phyloP scores from a whole-genome alignment of 2,797 vertebrate species.

The Synaphobranchus kaupii region DNA sequence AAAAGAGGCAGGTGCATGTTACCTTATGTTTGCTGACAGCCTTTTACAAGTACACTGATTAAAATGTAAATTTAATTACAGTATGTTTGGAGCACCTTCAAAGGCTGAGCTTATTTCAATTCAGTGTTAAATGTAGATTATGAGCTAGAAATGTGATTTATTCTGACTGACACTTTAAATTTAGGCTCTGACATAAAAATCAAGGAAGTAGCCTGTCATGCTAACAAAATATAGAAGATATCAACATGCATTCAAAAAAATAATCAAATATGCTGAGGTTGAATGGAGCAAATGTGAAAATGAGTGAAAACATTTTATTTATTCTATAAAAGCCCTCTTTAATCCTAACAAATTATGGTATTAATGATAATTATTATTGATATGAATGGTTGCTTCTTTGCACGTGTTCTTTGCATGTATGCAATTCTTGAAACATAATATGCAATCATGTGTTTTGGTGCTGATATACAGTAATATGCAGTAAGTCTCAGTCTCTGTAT shows the following conservation, averaged over 20 bases:
- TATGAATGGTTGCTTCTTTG: not conserved
- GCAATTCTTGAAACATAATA: too few species aligned
- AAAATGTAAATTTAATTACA: slow-evolving; percentile 1
- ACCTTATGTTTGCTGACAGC: not conserved
- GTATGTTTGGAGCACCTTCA: not conserved
- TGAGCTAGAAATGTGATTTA: not conserved
- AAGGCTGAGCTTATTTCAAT: not conserved
- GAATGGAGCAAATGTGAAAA: not conserved
- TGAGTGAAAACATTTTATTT: not conserved
- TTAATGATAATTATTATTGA: too few species aligned
- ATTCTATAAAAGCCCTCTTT: too few species aligned
- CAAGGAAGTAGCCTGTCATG: not conserved
- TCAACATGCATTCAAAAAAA: not conserved
- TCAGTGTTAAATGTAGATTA: not conserved
- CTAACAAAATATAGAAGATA: not conserved
- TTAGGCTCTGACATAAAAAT: not conserved
- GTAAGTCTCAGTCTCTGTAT: too few species aligned
- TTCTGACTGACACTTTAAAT: not conserved
- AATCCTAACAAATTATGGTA: too few species aligned
- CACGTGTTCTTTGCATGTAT: too few species aligned
- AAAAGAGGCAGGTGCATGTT: not conserved
- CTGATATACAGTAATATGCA: too few species aligned
- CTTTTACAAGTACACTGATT: not conserved
- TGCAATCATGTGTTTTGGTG: too few species aligned
- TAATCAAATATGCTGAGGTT: not conserved